A percentile compares a stretch with the other conserved stretches of the same genome.
phyloP scores from a whole-genome alignment of 2,888 invertebrate genomes.

The Andrena haemorrhoa region DNA sequence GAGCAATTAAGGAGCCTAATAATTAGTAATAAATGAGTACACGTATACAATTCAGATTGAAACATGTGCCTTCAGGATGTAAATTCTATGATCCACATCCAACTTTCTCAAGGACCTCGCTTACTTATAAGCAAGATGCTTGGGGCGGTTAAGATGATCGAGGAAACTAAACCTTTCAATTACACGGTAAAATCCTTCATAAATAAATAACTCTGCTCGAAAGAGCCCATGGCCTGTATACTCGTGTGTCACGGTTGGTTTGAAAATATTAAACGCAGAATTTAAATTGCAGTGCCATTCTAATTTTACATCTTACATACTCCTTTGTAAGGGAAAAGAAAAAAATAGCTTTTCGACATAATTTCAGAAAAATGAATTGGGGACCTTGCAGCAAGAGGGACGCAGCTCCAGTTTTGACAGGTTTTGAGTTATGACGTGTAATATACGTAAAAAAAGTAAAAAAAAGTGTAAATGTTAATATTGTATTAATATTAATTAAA shows the following conservation, averaged over 20 bases:
- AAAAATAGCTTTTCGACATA: no score
- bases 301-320: no score
- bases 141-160: not conserved
- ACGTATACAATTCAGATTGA: no score
- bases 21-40: not conserved
- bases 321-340: no score
- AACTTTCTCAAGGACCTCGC: slow-evolving; percentile 67
- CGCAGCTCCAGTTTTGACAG: no score
- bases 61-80: slow-evolving; percentile 29
- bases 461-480: no score
- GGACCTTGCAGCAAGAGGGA: no score
- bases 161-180: not conserved
- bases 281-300: no score
- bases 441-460: no score
- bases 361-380: no score
- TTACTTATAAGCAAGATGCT: slow-evolving; percentile 2
- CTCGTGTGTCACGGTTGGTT: not conserved
- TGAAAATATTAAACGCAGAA: not conserved
- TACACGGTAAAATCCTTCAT: not conserved
- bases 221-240: not conserved
- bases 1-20: not conserved
- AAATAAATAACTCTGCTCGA: slow-evolving; percentile 1
- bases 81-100: slow-evolving; percentile 61
- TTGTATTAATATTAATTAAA: no score
- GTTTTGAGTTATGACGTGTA: no score